Evolutionary conservation across 2,888 invertebrate genomes (phyloP).

Genomic region (Apocheima hispidaria): DNA sequence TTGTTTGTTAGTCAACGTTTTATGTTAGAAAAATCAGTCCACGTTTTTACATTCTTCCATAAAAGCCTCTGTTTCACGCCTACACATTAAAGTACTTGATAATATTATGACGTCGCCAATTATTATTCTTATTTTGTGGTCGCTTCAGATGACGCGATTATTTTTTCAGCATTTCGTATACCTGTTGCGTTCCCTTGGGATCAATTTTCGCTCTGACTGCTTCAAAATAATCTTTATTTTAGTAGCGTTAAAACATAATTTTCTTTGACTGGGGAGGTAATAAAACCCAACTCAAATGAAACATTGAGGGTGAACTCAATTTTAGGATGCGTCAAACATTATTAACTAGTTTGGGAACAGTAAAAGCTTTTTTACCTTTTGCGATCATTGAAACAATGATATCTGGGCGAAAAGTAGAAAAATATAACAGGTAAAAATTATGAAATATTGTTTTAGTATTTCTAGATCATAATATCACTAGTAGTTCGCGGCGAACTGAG

Average conservation of each 20-base stretch:
- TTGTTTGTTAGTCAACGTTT: no score
- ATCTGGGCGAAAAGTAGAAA: neutral
- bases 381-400: slow-evolving; percentile 1
- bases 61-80: no score
- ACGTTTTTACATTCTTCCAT: no score
- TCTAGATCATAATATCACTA: no score
- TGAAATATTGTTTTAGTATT: no score
- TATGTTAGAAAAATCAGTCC: no score
- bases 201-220: slow-evolving; percentile 4
- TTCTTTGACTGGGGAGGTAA: slow-evolving; percentile 14
- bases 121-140: slow-evolving; percentile 34
- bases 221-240: slow-evolving; percentile 31
- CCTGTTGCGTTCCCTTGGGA: slow-evolving; percentile 52
- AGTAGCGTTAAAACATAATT: slow-evolving; percentile 35
- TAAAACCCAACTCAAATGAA: slow-evolving; percentile 53
- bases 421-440: neutral
- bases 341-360: slow-evolving; percentile 52
- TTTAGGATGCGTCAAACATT: slow-evolving; percentile 61
- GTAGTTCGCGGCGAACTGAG: no score
- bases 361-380: slow-evolving; percentile 39
- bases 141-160: slow-evolving; percentile 39
- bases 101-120: neutral
- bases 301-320: slow-evolving; percentile 62
- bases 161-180: slow-evolving; percentile 48
- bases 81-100: no score